Conservation (phyloP, 2,888 invertebrate genomes). For the Cartodere bifasciata region DNA sequence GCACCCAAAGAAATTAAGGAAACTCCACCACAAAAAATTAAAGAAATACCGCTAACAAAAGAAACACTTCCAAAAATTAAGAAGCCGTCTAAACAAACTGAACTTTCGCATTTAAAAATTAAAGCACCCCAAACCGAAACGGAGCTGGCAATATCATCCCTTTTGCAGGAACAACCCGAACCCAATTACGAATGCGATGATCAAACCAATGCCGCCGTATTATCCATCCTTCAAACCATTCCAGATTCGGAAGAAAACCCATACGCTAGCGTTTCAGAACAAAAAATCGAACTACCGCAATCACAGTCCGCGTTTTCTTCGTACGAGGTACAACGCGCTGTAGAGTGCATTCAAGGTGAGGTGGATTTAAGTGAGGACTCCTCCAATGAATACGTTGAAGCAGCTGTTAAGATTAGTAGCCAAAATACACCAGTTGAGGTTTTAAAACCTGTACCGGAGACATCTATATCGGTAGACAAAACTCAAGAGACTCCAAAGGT, state of each 20-base stretch:
- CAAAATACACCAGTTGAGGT: constrained; percentile 4
- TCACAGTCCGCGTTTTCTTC: constrained; percentile 10
- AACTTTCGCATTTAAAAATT: too few relatives aligned
- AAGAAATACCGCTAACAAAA: too few relatives aligned
- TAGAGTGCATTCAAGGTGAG: constrained; percentile 7
- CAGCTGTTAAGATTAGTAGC: not conserved
- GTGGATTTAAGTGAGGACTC: constrained; percentile 10
- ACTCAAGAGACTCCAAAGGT: not conserved
- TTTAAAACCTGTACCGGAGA: constrained; percentile 4
- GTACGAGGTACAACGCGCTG: constrained; percentile 11
- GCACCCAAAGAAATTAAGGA: too few relatives aligned
- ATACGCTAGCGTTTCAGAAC: not conserved
- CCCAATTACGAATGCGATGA: too few relatives aligned
- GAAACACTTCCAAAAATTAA: too few relatives aligned
- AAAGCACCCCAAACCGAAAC: too few relatives aligned
- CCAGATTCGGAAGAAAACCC: constrained; percentile 4
- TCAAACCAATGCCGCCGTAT: constrained; percentile 11
- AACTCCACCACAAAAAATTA: too few relatives aligned
- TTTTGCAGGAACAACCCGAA: too few relatives aligned
- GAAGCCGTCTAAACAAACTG: too few relatives aligned
- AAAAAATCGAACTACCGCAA: constrained; percentile 9
- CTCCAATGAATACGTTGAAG: constrained; percentile 4
- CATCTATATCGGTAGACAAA: not conserved
- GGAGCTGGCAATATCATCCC: too few relatives aligned
- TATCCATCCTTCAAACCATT: constrained; percentile 10